A percentile compares a stretch with the other conserved stretches of the same genome.
Evolutionary conservation across 1,140 invertebrate species (phyloP).

Genomic region (Ips nitidus): DNA sequence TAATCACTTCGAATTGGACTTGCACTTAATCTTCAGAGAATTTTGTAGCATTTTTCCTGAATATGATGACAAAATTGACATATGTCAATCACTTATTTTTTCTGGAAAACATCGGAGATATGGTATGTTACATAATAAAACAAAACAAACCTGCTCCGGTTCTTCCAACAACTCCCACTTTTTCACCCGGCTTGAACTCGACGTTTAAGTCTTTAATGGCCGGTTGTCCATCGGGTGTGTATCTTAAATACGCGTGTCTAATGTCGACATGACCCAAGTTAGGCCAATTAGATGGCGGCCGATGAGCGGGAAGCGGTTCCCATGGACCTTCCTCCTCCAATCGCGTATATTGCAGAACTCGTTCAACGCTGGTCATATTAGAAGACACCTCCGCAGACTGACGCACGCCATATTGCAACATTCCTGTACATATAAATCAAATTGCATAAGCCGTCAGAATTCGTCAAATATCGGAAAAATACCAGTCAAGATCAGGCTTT

Average conservation of each 20-base stretch:
- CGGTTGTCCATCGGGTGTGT: slow-evolving; percentile 55
- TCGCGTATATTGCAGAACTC: slow-evolving; percentile 76
- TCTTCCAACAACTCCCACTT: slow-evolving; percentile 66
- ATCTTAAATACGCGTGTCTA: slow-evolving; percentile 62
- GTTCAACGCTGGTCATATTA: slow-evolving; percentile 77
- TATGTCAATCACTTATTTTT: too few relatives aligned
- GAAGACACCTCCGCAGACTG: slow-evolving; percentile 75
- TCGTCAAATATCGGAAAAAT: neutral
- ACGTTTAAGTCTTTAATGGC: slow-evolving; percentile 73
- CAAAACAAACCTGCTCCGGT: slow-evolving; percentile 64
- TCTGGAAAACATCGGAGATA: neutral
- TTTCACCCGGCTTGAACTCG: slow-evolving; percentile 64
- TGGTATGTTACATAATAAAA: neutral
- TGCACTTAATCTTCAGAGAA: too few relatives aligned
- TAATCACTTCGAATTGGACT: too few relatives aligned
- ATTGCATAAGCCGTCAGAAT: neutral
- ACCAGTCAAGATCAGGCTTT: slow-evolving; percentile 71
- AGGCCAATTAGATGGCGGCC: slow-evolving; percentile 72
- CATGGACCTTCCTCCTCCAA: slow-evolving; percentile 64
- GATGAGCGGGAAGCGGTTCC: slow-evolving; percentile 50
- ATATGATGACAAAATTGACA: too few relatives aligned
- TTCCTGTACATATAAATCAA: slow-evolving; percentile 53
- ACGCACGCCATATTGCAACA: slow-evolving; percentile 81
- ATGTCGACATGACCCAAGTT: slow-evolving; percentile 66
- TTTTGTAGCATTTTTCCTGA: slow-evolving; percentile 12